Evolutionary conservation across 2,113 vertebrate species (phyloP).

Genomic region (Podilymbus podiceps): DNA sequence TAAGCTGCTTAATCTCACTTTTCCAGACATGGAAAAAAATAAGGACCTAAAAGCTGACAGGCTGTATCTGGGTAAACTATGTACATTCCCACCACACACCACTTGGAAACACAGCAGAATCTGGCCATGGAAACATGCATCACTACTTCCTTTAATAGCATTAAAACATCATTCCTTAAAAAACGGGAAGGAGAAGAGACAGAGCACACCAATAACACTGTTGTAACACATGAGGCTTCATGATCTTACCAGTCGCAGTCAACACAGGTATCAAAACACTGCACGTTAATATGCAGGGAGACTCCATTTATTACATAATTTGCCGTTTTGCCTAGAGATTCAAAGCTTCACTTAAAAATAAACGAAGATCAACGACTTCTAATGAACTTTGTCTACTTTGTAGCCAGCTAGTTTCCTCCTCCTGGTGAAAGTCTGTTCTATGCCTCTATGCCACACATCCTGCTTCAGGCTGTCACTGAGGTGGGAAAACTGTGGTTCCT

Average conservation of each 20-base stretch:
- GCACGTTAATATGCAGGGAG: not conserved
- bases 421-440: not conserved
- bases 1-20: constrained; percentile 31
- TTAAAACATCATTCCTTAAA: not conserved
- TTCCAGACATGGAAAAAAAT: constrained; percentile 1
- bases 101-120: not conserved
- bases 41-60: constrained; percentile 5
- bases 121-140: not conserved
- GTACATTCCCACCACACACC: not conserved
- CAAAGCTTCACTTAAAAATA: not conserved
- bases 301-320: not conserved
- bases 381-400: not conserved
- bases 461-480: not conserved
- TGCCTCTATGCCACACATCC: not conserved
- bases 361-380: not conserved
- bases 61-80: not conserved
- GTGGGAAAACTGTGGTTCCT: constrained; percentile 19
- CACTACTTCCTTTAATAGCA: not conserved
- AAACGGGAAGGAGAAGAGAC: not conserved
- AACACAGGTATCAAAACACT: not conserved
- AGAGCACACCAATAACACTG: not conserved
- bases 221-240: not conserved
- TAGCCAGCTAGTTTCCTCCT: constrained; percentile 23
- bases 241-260: not conserved
- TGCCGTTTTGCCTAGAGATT: not conserved